These are phyloP conservation scores for Crypturellus undulatus DNA, from an alignment of 2,113 vertebrate genomes.

Conservation along the genomic window DNA sequence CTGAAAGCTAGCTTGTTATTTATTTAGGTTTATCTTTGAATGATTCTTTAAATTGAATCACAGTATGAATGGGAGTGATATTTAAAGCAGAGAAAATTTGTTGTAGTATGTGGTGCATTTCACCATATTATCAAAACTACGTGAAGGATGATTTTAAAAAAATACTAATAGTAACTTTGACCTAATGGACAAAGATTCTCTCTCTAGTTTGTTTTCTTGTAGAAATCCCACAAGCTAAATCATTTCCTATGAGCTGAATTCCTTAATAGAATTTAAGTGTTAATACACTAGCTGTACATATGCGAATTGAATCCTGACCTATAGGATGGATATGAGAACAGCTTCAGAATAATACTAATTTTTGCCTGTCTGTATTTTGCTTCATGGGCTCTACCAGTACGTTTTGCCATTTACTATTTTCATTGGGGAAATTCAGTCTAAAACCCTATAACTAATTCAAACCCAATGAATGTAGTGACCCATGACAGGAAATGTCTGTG, in stretches of 20 bases:
- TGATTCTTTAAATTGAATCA: slow-evolving; percentile 76
- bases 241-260: neutral
- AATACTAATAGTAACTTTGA: neutral
- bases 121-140: slow-evolving; percentile 24
- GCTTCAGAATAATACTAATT: neutral
- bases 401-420: neutral
- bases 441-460: neutral
- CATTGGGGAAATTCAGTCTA: neutral
- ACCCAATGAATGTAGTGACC: neutral
- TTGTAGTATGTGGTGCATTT: slow-evolving; percentile 7
- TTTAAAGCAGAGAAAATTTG: slow-evolving; percentile 67
- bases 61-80: slow-evolving; percentile 60
- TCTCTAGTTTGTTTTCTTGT: neutral
- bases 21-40: slow-evolving; percentile 84
- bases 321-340: neutral
- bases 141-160: slow-evolving; percentile 12
- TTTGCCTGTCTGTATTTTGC: neutral
- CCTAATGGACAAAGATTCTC: slow-evolving; percentile 17
- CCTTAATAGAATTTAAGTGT: neutral
- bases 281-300: neutral
- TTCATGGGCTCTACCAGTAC: neutral
- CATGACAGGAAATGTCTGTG: slow-evolving; percentile 38
- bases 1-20: slow-evolving; percentile 85
- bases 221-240: neutral
- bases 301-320: neutral